These are phyloP conservation scores for Falco peregrinus DNA, from an alignment of 2,797 vertebrate species.

Conservation along the genomic window DNA sequence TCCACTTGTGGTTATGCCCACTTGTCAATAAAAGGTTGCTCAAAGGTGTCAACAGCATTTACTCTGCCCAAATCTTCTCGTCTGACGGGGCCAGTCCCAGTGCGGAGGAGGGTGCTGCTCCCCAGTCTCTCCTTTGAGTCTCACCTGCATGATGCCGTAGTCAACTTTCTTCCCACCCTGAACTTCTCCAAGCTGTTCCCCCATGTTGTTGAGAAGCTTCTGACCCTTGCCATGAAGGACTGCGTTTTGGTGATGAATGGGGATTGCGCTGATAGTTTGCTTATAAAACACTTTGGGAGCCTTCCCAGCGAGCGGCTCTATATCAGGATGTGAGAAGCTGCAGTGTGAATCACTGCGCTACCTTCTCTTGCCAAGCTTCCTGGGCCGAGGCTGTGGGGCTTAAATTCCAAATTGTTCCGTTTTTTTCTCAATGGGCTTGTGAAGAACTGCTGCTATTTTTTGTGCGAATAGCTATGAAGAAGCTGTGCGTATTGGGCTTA, in stretches of 20 bases:
- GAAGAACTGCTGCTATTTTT: neutral
- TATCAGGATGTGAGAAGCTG: neutral
- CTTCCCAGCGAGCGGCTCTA: neutral
- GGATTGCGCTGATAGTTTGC: neutral
- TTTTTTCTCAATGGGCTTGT: slow-evolving; percentile 30
- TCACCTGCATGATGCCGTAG: neutral
- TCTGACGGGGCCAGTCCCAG: no score
- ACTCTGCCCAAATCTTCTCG: neutral
- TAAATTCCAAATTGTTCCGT: neutral
- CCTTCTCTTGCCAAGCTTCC: neutral
- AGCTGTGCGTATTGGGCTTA: rapidly evolving
- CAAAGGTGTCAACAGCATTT: neutral
- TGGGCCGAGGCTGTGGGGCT: neutral
- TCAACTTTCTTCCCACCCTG: neutral
- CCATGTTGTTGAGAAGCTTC: neutral
- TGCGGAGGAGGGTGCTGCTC: neutral
- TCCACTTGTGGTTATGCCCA: neutral
- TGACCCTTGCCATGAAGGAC: neutral
- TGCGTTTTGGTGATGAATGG: neutral
- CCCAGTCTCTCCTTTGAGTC: neutral
- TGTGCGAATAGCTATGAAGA: neutral
- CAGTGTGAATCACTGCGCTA: neutral
- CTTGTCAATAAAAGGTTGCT: neutral
- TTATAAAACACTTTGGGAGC: neutral
- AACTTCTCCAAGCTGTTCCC: neutral